Evolutionary conservation across 1,140 invertebrate genomes (phyloP), one percentile per base, ranked within the genome.

Genomic region (Melipona quadrifasciata): DNA sequence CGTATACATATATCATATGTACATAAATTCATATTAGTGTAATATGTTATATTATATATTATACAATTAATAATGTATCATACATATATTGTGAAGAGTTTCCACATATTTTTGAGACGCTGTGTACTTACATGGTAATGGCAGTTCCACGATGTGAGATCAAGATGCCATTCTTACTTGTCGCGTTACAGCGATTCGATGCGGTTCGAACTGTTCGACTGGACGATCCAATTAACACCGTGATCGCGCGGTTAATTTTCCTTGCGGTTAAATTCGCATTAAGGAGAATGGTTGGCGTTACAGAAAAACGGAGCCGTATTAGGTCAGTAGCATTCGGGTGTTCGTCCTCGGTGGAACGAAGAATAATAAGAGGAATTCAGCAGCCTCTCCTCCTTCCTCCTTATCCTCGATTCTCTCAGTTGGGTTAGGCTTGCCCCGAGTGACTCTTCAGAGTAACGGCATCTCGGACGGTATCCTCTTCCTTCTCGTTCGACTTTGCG

Each of bases 391-490:
- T 80, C 76, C 72, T 72, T 82, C 53, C 73, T 82, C 75, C 65
- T 75, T 79, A 70, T 65, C 67, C 57, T 76, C 76, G 57, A 39
- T 87, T 75, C 80, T 80, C 84, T 83, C 83, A 71, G 88, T 87
- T 87, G 80, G 81, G 89, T 87, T 86, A 86, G 87, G 82, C 79
- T 83, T 86, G 89, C 74, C 80, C 82, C 79, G 89, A 88, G 89
- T 86, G 80, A 88, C 87, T 90, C 89, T 86, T 39, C 74, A 75
- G 76, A 90, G 81, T 90, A 90, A 90, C 90, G 90, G 90, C 89
- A 90, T 83, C 87, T 90, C 80, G 65, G 51, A 27, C 19, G 27
- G 64, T 58, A 79, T 74, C 74, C 57, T 78, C 71, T 55, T 68
- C 53, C 79, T 67, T 24, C 65, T 58, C 68, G 55, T 47, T 27